Percentiles rank a stretch among this genome's conserved stretches.
Conservation (phyloP, 1,140 invertebrate species). For the Ceratina japonica region DNA sequence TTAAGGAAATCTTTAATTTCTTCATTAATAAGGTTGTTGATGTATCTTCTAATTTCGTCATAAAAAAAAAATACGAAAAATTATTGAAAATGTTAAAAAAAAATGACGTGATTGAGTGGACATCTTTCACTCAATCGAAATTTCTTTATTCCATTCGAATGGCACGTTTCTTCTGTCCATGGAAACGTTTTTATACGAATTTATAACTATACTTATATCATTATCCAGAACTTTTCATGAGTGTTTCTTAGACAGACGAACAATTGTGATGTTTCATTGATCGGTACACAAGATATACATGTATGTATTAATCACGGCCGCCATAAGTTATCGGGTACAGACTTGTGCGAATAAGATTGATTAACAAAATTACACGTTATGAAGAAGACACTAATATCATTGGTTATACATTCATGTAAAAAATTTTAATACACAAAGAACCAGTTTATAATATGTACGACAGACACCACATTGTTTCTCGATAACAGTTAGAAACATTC, state of each 20-base stretch:
- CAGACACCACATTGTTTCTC: slow-evolving; percentile 65
- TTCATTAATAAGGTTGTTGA: too few relatives aligned
- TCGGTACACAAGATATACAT: slow-evolving; percentile 10
- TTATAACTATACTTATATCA: slow-evolving; percentile 39
- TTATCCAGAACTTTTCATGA: slow-evolving; percentile 23
- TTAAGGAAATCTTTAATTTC: too few relatives aligned
- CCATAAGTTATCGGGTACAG: slow-evolving; percentile 42
- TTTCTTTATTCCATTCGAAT: neutral
- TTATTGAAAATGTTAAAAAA: neutral
- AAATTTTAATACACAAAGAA: slow-evolving; percentile 68
- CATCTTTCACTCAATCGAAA: neutral
- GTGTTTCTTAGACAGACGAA: slow-evolving; percentile 24
- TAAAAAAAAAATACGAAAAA: too few relatives aligned
- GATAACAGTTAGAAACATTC: slow-evolving; percentile 68
- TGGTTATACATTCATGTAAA: slow-evolving; percentile 57
- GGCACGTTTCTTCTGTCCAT: slow-evolving; percentile 2
- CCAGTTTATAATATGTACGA: slow-evolving; percentile 69
- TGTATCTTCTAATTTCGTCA: too few relatives aligned
- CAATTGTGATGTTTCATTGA: slow-evolving; percentile 32
- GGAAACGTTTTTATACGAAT: slow-evolving; percentile 38
- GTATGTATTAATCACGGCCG: slow-evolving; percentile 30
- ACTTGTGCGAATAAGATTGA: slow-evolving; percentile 20
- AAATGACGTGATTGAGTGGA: neutral
- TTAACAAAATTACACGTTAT: slow-evolving; percentile 40
- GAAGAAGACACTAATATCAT: slow-evolving; percentile 59